A percentile compares a stretch with the other conserved stretches of the same genome.
Evolutionary conservation across 2,797 vertebrate genomes (phyloP).

Genomic region (Anguilla megastoma): DNA sequence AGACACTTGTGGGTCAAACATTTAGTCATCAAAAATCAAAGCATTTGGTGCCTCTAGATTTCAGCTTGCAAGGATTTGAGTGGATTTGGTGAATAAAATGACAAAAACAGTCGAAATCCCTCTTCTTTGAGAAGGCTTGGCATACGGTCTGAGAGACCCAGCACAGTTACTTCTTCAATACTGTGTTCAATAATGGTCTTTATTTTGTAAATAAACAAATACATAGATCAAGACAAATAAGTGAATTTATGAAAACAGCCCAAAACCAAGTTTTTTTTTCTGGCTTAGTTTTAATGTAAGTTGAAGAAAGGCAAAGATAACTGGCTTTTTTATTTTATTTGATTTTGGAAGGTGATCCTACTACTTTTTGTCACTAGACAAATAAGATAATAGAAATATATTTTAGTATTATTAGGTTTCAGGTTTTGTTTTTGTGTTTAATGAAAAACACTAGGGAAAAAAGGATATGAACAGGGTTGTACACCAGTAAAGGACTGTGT

Average conservation of each 20-base stretch:
- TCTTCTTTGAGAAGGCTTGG: neutral
- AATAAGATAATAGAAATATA: slow-evolving; percentile 83
- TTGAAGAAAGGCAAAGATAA: slow-evolving; percentile 60
- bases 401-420: slow-evolving; percentile 59
- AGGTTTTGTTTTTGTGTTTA: slow-evolving; percentile 65
- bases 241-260: neutral
- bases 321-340: slow-evolving; percentile 76
- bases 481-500: slow-evolving; percentile 68
- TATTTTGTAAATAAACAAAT: slow-evolving; percentile 20
- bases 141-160: neutral
- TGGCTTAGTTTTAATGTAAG: slow-evolving; percentile 46
- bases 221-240: neutral
- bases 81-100: neutral
- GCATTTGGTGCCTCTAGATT: neutral
- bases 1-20: slow-evolving; percentile 2
- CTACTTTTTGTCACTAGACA: slow-evolving; percentile 73
- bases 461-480: slow-evolving; percentile 71
- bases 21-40: neutral
- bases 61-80: neutral
- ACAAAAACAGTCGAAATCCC: neutral
- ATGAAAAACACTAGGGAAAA: slow-evolving; percentile 62
- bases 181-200: neutral
- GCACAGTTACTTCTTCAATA: slow-evolving; percentile 2
- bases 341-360: slow-evolving; percentile 81
- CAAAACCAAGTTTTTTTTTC: neutral